phyloP scores from a whole-genome alignment of 1,140 invertebrate species.

The Anthonomus grandis region DNA sequence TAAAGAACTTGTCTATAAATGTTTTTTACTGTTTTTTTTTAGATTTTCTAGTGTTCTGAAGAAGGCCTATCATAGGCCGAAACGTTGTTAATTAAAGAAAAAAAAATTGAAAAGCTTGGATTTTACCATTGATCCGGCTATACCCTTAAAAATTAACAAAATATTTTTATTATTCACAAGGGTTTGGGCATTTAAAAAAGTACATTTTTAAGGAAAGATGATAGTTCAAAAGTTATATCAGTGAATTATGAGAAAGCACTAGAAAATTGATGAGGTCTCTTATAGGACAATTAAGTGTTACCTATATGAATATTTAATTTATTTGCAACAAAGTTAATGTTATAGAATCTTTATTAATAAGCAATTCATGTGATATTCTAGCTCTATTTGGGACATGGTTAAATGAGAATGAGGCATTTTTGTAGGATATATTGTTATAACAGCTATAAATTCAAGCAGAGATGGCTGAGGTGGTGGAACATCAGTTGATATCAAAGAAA shows the following conservation, averaged over 20 bases:
- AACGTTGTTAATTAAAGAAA: no score
- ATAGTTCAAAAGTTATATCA: no score
- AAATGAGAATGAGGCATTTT: conserved; percentile 1
- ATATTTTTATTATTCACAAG: no score
- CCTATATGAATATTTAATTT: conserved; percentile 4
- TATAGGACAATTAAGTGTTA: not conserved
- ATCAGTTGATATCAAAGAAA: conserved; percentile 7
- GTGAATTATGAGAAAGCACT: not conserved
- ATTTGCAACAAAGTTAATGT: conserved; percentile 2
- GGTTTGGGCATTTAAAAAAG: no score
- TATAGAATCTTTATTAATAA: not conserved
- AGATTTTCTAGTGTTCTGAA: no score
- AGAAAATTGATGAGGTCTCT: not conserved
- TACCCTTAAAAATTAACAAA: no score
- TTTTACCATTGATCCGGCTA: no score
- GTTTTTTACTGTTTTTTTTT: no score
- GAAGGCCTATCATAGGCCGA: no score
- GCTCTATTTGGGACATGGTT: no score
- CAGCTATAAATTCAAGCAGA: conserved; percentile 12
- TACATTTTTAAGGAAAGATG: conserved; percentile 3
- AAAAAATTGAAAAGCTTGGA: no score
- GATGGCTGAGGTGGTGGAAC: conserved; percentile 8
- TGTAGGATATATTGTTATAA: not conserved
- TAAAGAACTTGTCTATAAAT: no score
- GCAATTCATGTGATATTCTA: conserved; percentile 10